A percentile compares a stretch with the other conserved stretches of the same genome.
These are phyloP conservation scores for Himalopsyche kuldschensis DNA, from an alignment of 2,888 invertebrate species.

Conservation along the genomic window DNA sequence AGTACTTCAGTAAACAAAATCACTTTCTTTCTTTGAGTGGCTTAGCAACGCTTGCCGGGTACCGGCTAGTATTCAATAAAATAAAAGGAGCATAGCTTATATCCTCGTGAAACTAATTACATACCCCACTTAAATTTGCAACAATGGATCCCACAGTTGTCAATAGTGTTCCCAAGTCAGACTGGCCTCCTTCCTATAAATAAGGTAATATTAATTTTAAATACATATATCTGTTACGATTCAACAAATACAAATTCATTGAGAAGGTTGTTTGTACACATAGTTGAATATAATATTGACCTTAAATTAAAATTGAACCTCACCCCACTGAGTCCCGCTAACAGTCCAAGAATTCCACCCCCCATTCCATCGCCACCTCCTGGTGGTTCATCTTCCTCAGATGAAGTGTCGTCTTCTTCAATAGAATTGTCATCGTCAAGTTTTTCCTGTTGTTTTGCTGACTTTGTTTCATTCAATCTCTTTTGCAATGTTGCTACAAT, in stretches of 20 bases:
- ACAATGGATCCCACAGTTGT: slow-evolving; percentile 55
- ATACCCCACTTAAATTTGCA: slow-evolving; percentile 52
- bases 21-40: too few relatives aligned
- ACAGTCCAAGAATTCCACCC: slow-evolving; percentile 53
- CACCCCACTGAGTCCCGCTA: slow-evolving; percentile 55
- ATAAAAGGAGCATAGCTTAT: too few relatives aligned
- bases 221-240: too few relatives aligned
- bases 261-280: too few relatives aligned
- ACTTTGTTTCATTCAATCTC: slow-evolving; percentile 14
- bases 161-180: slow-evolving; percentile 54
- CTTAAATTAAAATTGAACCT: slow-evolving; percentile 33
- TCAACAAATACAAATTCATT: too few relatives aligned
- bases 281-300: background rate
- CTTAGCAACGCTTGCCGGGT: too few relatives aligned
- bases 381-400: slow-evolving; percentile 47
- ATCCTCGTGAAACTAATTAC: slow-evolving; percentile 43
- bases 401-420: slow-evolving; percentile 2
- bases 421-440: slow-evolving; percentile 4
- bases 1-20: too few relatives aligned
- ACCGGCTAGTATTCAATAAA: too few relatives aligned
- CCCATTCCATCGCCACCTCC: slow-evolving; percentile 52
- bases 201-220: too few relatives aligned
- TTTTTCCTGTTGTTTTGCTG: slow-evolving; percentile 1
- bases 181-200: slow-evolving; percentile 52
- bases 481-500: background rate